phyloP scores from a whole-genome alignment of 2,797 vertebrate genomes.

The Prionace glauca region DNA sequence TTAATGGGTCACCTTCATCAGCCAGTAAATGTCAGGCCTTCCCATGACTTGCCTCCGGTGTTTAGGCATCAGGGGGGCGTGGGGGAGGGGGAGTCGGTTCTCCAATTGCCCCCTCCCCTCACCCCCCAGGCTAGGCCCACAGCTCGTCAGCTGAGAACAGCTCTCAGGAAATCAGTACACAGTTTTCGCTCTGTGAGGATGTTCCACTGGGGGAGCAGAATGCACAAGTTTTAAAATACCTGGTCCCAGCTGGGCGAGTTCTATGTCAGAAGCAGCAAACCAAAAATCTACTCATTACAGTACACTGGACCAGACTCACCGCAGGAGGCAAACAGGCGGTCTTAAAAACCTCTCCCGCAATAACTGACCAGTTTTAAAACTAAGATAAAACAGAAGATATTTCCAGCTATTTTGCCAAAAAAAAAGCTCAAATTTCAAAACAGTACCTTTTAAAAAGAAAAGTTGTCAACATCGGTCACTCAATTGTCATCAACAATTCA shows the following conservation, averaged over 20 bases:
- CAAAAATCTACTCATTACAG: background rate
- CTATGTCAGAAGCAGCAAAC: background rate
- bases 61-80: background rate
- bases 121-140: background rate
- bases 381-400: background rate
- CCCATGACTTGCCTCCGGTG: background rate
- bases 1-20: background rate
- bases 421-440: background rate
- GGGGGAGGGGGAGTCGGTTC: background rate
- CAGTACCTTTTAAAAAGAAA: background rate
- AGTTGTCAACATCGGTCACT: background rate
- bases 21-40: background rate
- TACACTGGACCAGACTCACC: background rate
- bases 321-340: background rate
- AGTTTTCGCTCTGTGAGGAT: background rate
- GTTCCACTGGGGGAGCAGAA: background rate
- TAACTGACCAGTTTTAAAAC: background rate
- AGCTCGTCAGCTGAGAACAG: background rate
- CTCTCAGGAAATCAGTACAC: background rate
- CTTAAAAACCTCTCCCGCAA: background rate
- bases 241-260: background rate
- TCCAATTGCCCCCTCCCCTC: background rate
- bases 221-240: too few relatives aligned
- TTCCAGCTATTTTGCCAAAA: background rate
- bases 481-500: background rate